Base-by-base conservation (phyloP, 2,797 vertebrate genomes). In the Leptoclinus maculatus region DNA sequence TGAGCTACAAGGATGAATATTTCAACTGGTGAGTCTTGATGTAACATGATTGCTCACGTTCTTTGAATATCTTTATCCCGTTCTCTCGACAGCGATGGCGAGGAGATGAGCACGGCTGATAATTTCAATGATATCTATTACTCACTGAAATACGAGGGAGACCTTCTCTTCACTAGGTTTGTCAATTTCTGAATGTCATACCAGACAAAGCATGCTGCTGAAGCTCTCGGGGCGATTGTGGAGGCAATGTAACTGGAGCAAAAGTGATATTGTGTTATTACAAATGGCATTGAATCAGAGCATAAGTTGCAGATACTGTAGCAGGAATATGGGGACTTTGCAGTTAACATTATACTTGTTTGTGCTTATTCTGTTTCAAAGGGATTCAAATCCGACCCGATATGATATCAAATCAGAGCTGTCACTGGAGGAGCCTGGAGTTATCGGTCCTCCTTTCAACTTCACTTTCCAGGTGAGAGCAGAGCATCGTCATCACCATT, bases 131-230 rank as follows among this genome's bases (percentile, higher is more conserved):
- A 96, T 51, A 95, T 99, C 70, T 96, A 94, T 81, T 94, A 97
- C 79, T 95, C 92, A 2, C 92, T 99, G 76, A 97, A 96, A 81
- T 99, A 99, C 0, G 97, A 99, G 86, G 96, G 96, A 0, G 97
- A 99, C 74, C 88, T 99, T 66, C 97, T 99, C 67, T 99, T 99
- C 88, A 99, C 97, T 43, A 97, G 98, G 98, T 99, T 83, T 83
- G 92, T 87, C 14, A 29, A 0, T 68, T 68, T 69, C 38, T 65
- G 25, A 10, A 1, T n/a, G 10, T 57, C 41, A 23, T 36, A 53
- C 25, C 25, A 34, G 29, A 66, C 9, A 2, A 4, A 41, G 27
- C 23, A 41, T 25, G 6, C 16, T 19, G 4, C 32, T 32, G 38
- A 65, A 34, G 49, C 7, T 53, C 16, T 62, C 21, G 21, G 9